Base-by-base conservation (phyloP, 2,888 invertebrate species). In the Eilema depressum region DNA sequence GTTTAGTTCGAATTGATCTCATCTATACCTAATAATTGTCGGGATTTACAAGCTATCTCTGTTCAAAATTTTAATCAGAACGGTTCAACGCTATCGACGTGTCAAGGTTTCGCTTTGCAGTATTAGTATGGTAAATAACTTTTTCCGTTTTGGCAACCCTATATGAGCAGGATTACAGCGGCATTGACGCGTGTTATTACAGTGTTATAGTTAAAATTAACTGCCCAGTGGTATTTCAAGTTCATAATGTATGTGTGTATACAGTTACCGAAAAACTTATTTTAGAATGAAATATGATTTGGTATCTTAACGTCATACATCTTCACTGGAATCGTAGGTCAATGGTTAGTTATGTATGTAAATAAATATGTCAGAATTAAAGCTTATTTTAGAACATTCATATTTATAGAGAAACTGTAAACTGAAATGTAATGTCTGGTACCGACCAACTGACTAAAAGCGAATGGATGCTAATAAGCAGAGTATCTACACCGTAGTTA, bases 161-260 rank as follows among this genome's bases (percentile, higher is more conserved):
- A 59, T 14, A n/a, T 47, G n/a, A 73, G 7, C 69, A 77, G 82
- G 82, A 83, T 86, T 83, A 85, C 79, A 79, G 72, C 79, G 77
- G 72, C 80, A 79, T 76, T 78, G 79, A 75, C 83, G 80, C 78
- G 78, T 86, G 88, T 84, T 88, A 86, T 86, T 83, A 85, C 83
- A 81, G 76, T 76, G 79, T 80, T 75, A 75, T 70, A 83, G 86
- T 83, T 81, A 79, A 85, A 83, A 88, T 89, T 88, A 89, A 91
- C 89, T 86, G 80, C 78, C 79, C 82, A 33, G 80, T 67, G 79
- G 80, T 83, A 53, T 85, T 86, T 88, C 90, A 90, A 90, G 92
- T 90, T 91, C 92, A 91, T 90, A 86, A 71, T 66, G 65, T 37
- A 66, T 61, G 28, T 72, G 70, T 74, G 66, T 66, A 57, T 23